These are phyloP conservation scores for Paramuricea clavata DNA, from an alignment of 92 coral and sea anemone genomes.

Conservation along the genomic window DNA sequence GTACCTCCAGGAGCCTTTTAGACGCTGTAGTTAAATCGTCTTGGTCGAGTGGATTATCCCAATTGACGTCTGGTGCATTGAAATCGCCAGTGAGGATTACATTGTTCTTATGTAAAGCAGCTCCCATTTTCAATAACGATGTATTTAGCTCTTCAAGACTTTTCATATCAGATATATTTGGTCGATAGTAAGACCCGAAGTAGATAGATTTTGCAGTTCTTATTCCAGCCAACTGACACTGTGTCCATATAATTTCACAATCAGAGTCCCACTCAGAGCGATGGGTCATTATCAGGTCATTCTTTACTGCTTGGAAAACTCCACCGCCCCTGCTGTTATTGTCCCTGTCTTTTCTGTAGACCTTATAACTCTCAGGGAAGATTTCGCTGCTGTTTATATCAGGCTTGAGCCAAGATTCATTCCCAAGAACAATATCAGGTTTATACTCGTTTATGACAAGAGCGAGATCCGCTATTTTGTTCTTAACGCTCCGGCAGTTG, in stretches of 20 bases:
- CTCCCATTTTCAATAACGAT: constrained; percentile 60
- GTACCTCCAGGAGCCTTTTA: constrained; percentile 49
- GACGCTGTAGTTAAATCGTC: constrained; percentile 18
- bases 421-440: constrained; percentile 69
- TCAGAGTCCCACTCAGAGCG: constrained; percentile 60
- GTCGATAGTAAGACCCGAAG: constrained; percentile 72
- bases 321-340: constrained; percentile 63
- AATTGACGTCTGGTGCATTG: constrained; percentile 58
- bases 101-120: constrained; percentile 51
- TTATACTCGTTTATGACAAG: constrained; percentile 58
- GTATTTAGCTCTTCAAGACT: constrained; percentile 64
- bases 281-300: constrained; percentile 60
- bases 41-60: constrained; percentile 1
- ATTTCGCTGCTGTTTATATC: constrained; percentile 65
- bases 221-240: constrained; percentile 66
- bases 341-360: constrained; percentile 60
- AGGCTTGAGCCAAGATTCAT: constrained; percentile 75
- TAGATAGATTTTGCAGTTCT: constrained; percentile 36
- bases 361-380: constrained; percentile 62
- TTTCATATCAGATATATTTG: constrained; percentile 57
- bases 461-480: constrained; percentile 73
- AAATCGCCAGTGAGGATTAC: constrained; percentile 40
- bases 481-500: constrained; percentile 72
- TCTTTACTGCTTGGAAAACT: constrained; percentile 73
- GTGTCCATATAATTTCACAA: constrained; percentile 74